Percentiles rank a stretch among this genome's conserved stretches.
Conservation (phyloP, 1,140 invertebrate species). For the Magallana angulata region DNA sequence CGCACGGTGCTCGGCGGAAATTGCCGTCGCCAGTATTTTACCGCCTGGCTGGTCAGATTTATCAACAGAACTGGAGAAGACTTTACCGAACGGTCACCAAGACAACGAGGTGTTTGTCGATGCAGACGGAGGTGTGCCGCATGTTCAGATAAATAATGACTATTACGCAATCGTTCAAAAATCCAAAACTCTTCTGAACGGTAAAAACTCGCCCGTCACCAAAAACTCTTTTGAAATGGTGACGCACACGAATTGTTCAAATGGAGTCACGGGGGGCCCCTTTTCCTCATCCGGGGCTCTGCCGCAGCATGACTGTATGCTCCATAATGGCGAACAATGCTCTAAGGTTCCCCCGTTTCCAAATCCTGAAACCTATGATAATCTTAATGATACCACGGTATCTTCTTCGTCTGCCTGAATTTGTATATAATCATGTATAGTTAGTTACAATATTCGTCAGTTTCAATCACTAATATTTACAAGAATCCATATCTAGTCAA, state of each 20-base stretch:
- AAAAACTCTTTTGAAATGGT: background rate
- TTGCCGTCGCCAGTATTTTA: background rate
- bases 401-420: background rate
- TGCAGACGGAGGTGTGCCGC: conserved; percentile 24
- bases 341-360: background rate
- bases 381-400: background rate
- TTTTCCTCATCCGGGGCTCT: conserved; percentile 43
- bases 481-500: too few relatives aligned
- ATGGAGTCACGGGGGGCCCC: background rate
- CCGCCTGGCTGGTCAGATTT: conserved; percentile 36
- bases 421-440: background rate
- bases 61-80: background rate
- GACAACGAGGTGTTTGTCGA: background rate
- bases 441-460: too few relatives aligned
- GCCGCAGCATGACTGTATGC: conserved; percentile 52
- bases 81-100: background rate
- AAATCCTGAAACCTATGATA: conserved; percentile 3
- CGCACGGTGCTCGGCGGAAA: background rate
- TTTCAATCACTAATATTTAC: too few relatives aligned
- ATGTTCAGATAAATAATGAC: conserved; percentile 58
- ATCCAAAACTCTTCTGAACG: conserved; percentile 9
- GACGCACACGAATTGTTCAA: background rate
- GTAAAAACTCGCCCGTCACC: background rate
- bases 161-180: conserved; percentile 60
- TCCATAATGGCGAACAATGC: background rate